These are phyloP conservation scores for Hepsetus odoe DNA, from an alignment of 2,113 vertebrate species.

Conservation along the genomic window DNA sequence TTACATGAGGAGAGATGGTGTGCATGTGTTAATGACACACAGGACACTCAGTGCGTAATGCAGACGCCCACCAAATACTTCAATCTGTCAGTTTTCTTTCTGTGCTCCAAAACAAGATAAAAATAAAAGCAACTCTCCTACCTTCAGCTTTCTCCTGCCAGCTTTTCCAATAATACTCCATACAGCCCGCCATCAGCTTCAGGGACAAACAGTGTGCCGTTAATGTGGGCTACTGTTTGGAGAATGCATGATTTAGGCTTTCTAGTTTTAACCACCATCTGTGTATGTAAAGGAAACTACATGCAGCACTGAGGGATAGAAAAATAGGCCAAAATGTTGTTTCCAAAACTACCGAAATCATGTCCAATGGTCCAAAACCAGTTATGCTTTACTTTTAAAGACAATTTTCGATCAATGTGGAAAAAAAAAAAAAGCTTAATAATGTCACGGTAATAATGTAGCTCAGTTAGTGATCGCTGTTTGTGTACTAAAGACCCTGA, in stretches of 20 bases:
- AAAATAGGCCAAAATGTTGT: slow-evolving; percentile 15
- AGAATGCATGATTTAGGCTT: slow-evolving; percentile 53
- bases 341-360: slow-evolving; percentile 2
- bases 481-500: no score
- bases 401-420: neutral
- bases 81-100: slow-evolving; percentile 71
- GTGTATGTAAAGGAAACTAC: slow-evolving; percentile 54
- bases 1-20: no score
- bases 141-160: slow-evolving; percentile 26
- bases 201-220: slow-evolving; percentile 46
- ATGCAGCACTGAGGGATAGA: slow-evolving; percentile 4
- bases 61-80: slow-evolving; percentile 67
- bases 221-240: slow-evolving; percentile 54
- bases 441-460: no score
- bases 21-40: slow-evolving; percentile 65
- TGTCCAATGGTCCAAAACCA: neutral
- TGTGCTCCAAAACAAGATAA: slow-evolving; percentile 66
- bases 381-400: neutral
- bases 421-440: neutral
- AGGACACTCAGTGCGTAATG: slow-evolving; percentile 66
- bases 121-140: slow-evolving; percentile 69
- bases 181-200: neutral
- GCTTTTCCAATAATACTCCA: slow-evolving; percentile 38
- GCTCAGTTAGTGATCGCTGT: no score
- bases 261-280: slow-evolving; percentile 69